Conservation (phyloP, 2,797 vertebrate genomes). For the Crax fasciolata region DNA sequence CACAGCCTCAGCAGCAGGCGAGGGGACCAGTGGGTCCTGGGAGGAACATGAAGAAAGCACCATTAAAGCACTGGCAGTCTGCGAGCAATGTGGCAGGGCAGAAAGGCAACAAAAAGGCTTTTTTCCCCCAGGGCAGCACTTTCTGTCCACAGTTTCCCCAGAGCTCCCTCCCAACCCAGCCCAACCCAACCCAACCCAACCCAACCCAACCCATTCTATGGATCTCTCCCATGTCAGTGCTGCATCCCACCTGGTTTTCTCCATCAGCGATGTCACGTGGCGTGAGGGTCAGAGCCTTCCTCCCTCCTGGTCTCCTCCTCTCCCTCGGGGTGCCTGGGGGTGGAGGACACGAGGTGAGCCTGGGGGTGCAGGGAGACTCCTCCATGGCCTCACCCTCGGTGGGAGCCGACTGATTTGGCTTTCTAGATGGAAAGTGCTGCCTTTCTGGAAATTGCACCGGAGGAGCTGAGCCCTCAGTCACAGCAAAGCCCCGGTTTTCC, state of each 20-base stretch:
- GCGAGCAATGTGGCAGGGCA: background rate
- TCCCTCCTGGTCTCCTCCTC: slow-evolving; percentile 57
- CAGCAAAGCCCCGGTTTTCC: background rate
- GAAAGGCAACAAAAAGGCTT: background rate
- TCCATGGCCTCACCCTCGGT: background rate
- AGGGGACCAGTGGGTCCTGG: background rate
- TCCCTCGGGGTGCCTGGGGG: slow-evolving; percentile 53
- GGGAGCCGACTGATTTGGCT: background rate
- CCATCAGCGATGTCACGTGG: background rate
- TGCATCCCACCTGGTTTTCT: slow-evolving; percentile 3
- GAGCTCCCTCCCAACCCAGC: background rate
- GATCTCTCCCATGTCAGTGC: background rate
- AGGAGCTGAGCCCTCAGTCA: background rate
- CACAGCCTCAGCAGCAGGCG: background rate
- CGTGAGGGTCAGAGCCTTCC: background rate
- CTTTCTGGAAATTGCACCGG: fast-evolving
- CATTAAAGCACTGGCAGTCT: background rate
- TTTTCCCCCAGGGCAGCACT: background rate
- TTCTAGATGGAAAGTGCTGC: background rate
- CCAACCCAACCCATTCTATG: background rate
- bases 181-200: background rate
- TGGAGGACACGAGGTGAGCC: background rate
- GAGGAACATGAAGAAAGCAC: background rate
- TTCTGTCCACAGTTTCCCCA: background rate
- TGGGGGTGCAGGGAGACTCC: background rate